Evolutionary conservation across 2,113 vertebrate species (phyloP).

Genomic region (Lanius ludovicianus): DNA sequence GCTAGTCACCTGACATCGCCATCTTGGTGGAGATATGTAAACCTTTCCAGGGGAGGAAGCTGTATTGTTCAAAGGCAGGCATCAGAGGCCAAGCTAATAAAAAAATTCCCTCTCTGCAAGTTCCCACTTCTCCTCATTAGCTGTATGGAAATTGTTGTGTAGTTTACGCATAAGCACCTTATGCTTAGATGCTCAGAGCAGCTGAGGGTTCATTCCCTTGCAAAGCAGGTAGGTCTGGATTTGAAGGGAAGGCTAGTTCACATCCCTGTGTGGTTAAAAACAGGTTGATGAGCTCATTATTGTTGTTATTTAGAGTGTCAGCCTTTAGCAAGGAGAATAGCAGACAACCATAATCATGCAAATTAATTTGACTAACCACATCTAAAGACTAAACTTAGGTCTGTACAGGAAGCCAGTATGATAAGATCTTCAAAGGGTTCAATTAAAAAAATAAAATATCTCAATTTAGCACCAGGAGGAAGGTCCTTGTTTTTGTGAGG

Average conservation of each 20-base stretch:
- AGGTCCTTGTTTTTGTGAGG: not conserved
- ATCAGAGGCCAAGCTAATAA: not conserved
- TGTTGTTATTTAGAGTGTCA: not conserved
- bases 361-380: conserved; percentile 8
- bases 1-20: not conserved
- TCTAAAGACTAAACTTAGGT: not conserved
- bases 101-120: not conserved
- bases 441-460: not conserved
- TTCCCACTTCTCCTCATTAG: not conserved
- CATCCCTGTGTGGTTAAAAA: not conserved
- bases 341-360: not conserved
- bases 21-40: not conserved
- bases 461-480: not conserved
- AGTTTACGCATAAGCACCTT: not conserved
- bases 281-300: not conserved
- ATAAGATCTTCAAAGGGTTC: not conserved
- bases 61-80: not conserved
- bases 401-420: not conserved
- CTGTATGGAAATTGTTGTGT: not conserved
- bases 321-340: not conserved
- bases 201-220: not conserved
- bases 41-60: not conserved
- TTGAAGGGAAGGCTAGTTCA: not conserved
- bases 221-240: not conserved
- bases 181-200: not conserved